Evolutionary conservation across 2,888 invertebrate genomes (phyloP).

Genomic region (Subacronicta megacephala): DNA sequence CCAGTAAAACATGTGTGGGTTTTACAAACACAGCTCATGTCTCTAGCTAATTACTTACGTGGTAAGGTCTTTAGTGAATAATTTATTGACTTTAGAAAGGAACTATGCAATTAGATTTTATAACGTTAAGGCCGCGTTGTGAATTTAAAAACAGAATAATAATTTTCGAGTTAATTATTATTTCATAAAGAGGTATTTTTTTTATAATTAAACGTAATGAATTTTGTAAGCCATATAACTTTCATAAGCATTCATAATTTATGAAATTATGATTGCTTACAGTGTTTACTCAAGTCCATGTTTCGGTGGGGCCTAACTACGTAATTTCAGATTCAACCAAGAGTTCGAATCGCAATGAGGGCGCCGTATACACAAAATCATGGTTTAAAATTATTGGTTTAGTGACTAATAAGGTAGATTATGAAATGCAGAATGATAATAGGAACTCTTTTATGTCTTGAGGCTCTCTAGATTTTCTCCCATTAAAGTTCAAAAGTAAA

Average conservation of each 20-base stretch:
- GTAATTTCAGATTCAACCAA: no score
- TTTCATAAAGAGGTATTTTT: conserved; percentile 1
- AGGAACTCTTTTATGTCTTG: background rate
- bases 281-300: background rate
- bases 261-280: background rate
- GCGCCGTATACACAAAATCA: no score
- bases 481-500: conserved; percentile 17
- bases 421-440: no score
- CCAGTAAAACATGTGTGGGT: conserved; percentile 15
- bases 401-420: no score
- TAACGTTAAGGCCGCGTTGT: background rate
- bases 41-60: conserved; percentile 31
- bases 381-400: no score
- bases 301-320: no score
- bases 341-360: no score
- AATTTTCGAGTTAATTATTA: background rate
- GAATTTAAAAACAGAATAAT: background rate
- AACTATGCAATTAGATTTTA: background rate
- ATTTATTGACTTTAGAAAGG: conserved; percentile 10
- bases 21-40: conserved; percentile 18
- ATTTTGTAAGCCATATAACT: background rate
- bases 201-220: background rate
- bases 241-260: background rate
- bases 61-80: conserved; percentile 7
- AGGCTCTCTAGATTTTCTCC: no score